Evolutionary conservation across 2,113 vertebrate species (phyloP).

Genomic region (Trogon melanurus): DNA sequence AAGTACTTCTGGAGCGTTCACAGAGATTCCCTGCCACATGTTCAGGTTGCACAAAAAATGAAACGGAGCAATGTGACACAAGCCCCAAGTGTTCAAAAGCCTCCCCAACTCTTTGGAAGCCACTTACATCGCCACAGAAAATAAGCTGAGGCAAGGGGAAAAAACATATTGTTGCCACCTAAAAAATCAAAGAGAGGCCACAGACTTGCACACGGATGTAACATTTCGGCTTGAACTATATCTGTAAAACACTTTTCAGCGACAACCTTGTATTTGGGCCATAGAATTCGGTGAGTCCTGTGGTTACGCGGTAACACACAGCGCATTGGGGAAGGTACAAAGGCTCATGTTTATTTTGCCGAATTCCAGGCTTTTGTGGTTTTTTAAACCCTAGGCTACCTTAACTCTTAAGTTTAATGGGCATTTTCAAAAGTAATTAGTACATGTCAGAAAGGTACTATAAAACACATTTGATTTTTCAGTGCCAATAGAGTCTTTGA

Average conservation of each 20-base stretch:
- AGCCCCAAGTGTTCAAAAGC: too few relatives aligned
- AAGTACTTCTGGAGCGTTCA: too few relatives aligned
- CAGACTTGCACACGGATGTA: too few relatives aligned
- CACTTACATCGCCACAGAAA: not conserved
- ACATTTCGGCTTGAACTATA: not conserved
- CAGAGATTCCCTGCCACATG: too few relatives aligned
- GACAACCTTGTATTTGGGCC: not conserved
- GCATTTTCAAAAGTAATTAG: not conserved
- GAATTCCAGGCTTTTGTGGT: not conserved
- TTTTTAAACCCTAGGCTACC: not conserved
- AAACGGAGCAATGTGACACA: too few relatives aligned
- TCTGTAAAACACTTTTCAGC: not conserved
- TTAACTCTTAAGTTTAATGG: not conserved
- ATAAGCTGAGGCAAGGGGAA: not conserved
- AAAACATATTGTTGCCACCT: not conserved
- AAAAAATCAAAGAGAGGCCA: not conserved
- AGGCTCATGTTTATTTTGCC: not conserved
- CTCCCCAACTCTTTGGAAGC: not conserved
- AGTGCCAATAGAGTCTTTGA: not conserved
- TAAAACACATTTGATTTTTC: not conserved
- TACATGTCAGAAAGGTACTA: not conserved
- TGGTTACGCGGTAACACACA: not conserved
- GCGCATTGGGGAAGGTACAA: not conserved
- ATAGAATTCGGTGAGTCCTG: not conserved
- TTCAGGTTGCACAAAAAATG: too few relatives aligned